These are phyloP conservation scores for Lordiphosa andalusiaca DNA, from an alignment of 2,888 invertebrate species.

Conservation along the genomic window DNA sequence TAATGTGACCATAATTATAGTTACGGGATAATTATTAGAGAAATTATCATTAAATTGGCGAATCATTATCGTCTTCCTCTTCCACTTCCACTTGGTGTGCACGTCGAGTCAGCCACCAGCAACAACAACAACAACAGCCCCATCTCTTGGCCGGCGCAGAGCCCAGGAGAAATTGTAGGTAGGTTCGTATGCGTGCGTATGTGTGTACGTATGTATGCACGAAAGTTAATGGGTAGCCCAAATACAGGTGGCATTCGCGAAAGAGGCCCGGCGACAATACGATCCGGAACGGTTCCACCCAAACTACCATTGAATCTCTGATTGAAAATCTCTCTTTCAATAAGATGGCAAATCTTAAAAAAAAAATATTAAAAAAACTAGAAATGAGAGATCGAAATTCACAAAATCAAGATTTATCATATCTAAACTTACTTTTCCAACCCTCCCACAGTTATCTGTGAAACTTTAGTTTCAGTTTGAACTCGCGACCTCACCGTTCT, in stretches of 20 bases:
- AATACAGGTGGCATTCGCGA: constrained; percentile 1
- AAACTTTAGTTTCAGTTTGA: no score
- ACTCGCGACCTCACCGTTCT: no score
- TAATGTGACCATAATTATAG: constrained; percentile 46
- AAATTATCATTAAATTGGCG: constrained; percentile 69
- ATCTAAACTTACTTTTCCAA: no score
- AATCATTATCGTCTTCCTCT: constrained; percentile 59
- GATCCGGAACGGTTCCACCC: no score
- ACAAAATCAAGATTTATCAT: no score
- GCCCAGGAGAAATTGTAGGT: constrained; percentile 9
- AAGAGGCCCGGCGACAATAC: no score
- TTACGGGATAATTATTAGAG: constrained; percentile 58
- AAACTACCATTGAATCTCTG: no score
- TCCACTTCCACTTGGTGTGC: constrained; percentile 34
- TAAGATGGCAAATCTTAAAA: no score
- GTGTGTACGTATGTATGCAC: not conserved
- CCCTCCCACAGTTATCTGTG: no score
- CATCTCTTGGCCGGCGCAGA: constrained; percentile 2
- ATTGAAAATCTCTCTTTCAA: no score
- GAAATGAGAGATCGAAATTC: no score
- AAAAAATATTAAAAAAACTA: no score
- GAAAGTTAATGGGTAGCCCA: not conserved
- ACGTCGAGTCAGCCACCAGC: constrained; percentile 7
- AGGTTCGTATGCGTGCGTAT: not conserved
- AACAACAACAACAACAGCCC: constrained; percentile 1